Conservation (phyloP, 2,113 vertebrate genomes). For the Datnioides undecimradiatus region DNA sequence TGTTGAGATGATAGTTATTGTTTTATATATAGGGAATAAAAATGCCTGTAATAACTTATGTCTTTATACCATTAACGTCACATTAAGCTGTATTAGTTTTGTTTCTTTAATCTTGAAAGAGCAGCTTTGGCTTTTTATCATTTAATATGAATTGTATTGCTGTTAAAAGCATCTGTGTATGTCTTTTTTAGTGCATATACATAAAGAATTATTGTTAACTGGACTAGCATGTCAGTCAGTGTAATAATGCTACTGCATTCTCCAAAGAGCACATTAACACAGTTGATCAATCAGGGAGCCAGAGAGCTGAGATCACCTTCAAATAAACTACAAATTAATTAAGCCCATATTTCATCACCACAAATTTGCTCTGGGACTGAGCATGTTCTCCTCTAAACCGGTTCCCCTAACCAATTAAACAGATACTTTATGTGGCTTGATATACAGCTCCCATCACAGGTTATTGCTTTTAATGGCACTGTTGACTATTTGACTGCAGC, state of each 20-base stretch:
- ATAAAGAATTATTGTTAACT: not conserved
- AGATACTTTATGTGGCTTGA: slow-evolving; percentile 42
- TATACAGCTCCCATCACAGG: slow-evolving; percentile 45
- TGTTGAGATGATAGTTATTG: not conserved
- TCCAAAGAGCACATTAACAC: slow-evolving; percentile 44
- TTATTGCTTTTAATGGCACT: slow-evolving; percentile 42
- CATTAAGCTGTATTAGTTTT: not conserved
- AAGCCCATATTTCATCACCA: slow-evolving; percentile 33
- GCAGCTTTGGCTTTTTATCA: not conserved
- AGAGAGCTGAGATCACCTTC: slow-evolving; percentile 37
- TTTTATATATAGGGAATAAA: no score
- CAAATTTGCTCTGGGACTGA: slow-evolving; percentile 23
- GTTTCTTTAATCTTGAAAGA: no score
- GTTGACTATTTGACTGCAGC: slow-evolving; percentile 10
- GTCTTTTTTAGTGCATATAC: not conserved
- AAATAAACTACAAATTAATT: slow-evolving; percentile 52
- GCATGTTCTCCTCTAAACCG: not conserved
- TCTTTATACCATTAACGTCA: not conserved
- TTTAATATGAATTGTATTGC: not conserved
- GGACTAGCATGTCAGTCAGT: not conserved
- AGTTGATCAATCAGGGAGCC: slow-evolving; percentile 37
- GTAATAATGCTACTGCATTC: slow-evolving; percentile 2
- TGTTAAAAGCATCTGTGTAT: no score
- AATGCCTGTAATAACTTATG: no score
- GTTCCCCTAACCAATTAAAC: slow-evolving; percentile 30